Evolutionary conservation across 2,797 vertebrate genomes (phyloP).

Genomic region (Sebastes cheni): DNA sequence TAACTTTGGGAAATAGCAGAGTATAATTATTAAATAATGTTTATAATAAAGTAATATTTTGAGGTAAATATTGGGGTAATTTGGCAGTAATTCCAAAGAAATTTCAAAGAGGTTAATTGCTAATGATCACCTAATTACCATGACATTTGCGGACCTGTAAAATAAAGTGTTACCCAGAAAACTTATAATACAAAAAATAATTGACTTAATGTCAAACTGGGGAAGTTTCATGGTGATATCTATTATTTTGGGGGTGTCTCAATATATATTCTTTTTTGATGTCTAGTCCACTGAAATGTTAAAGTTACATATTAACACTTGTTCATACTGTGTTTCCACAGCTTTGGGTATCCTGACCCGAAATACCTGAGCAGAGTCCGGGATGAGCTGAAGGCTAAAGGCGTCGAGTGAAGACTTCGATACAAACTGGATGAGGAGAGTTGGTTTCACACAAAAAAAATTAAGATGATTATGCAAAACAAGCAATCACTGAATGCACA

Average conservation of each 20-base stretch:
- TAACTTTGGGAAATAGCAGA: too few species aligned
- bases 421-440: neutral
- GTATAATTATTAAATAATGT: too few species aligned
- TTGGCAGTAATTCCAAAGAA: too few species aligned
- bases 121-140: rapidly evolving
- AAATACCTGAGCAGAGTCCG: constrained; percentile 76
- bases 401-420: constrained; percentile 65
- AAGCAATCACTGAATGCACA: neutral
- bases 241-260: too few species aligned
- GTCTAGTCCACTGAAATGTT: neutral
- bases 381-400: constrained; percentile 83
- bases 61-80: too few species aligned
- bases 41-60: too few species aligned
- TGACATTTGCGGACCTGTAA: too few species aligned
- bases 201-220: too few species aligned
- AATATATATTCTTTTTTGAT: neutral
- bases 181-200: too few species aligned
- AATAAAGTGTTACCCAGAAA: too few species aligned
- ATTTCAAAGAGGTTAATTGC: too few species aligned
- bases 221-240: too few species aligned
- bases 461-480: neutral
- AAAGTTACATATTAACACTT: rapidly evolving
- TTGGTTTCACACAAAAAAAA: neutral
- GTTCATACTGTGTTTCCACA: constrained; percentile 16
- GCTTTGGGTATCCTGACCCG: constrained; percentile 80